phyloP scores from a whole-genome alignment of 2,113 vertebrate genomes.

The Xenopus tropicalis region DNA sequence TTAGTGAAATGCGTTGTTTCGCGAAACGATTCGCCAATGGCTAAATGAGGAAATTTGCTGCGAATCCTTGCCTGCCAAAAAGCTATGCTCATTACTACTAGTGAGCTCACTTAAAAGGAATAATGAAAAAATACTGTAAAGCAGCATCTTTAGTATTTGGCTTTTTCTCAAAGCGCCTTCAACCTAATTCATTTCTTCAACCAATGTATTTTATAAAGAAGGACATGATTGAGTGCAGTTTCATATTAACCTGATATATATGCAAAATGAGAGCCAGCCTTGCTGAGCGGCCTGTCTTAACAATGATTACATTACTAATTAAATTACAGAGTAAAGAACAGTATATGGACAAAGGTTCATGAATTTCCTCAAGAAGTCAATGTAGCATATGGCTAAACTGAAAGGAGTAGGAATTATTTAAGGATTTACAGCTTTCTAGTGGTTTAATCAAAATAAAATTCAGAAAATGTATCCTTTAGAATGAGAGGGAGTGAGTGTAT shows the following conservation, averaged over 20 bases:
- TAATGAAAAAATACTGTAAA: not conserved
- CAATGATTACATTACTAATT: conserved; percentile 22
- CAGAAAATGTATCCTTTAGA: conserved; percentile 32
- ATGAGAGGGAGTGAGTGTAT: conserved; percentile 21
- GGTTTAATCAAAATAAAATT: conserved; percentile 33
- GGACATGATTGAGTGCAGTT: conserved; percentile 23
- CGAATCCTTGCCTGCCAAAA: too few relatives aligned
- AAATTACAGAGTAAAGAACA: conserved; percentile 21
- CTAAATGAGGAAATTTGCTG: too few relatives aligned
- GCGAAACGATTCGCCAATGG: too few relatives aligned
- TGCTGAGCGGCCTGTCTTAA: not conserved
- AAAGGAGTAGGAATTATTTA: conserved; percentile 29
- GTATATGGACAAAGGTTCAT: conserved; percentile 9
- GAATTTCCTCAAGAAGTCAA: conserved; percentile 18
- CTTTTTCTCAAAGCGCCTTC: conserved; percentile 12
- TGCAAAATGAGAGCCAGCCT: conserved; percentile 9
- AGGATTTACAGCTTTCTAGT: conserved; percentile 33
- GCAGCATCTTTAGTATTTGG: conserved; percentile 5
- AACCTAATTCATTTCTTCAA: conserved; percentile 16
- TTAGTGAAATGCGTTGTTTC: too few relatives aligned
- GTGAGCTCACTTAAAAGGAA: too few relatives aligned
- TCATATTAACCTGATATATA: conserved; percentile 40
- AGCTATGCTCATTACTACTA: too few relatives aligned
- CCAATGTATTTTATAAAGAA: not conserved
- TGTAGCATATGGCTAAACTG: conserved; percentile 3